Evolutionary conservation across 2,888 invertebrate genomes (phyloP).

Genomic region (Copidosoma aretas): DNA sequence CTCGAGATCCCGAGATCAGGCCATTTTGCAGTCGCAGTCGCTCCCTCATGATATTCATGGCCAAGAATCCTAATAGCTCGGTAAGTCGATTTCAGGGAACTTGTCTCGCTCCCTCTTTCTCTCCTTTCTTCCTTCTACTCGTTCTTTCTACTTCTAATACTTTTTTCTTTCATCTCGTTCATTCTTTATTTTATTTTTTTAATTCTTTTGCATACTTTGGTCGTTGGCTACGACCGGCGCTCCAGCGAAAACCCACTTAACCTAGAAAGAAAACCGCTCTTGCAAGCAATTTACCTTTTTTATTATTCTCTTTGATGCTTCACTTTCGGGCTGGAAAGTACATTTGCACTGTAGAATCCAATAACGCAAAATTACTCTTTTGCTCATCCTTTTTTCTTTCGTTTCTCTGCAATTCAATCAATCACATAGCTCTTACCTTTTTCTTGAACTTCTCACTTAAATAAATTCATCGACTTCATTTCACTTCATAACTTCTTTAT

Average conservation of each 20-base stretch:
- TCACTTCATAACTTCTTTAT: no score
- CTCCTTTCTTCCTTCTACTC: neutral
- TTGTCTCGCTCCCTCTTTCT: conserved; percentile 19
- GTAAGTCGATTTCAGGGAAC: conserved; percentile 48
- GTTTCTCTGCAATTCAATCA: conserved; percentile 17
- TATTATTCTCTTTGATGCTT: neutral
- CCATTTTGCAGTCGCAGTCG: conserved; percentile 61
- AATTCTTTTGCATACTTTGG: conserved; percentile 32
- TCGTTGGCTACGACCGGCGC: conserved; percentile 14
- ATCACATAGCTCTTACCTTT: no score
- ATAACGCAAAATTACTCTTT: no score
- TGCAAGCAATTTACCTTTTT: neutral
- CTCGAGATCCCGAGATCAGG: conserved; percentile 61
- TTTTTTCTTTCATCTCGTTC: conserved; percentile 2
- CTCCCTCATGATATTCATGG: conserved; percentile 60
- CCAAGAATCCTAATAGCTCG: conserved; percentile 60
- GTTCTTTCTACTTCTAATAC: conserved; percentile 1
- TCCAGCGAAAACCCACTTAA: conserved; percentile 34
- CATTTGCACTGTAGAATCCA: conserved; percentile 14
- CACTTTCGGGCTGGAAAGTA: conserved; percentile 12
- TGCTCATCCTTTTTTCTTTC: no score
- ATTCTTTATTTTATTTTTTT: neutral
- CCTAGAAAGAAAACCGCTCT: conserved; percentile 33
- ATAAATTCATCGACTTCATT: no score
- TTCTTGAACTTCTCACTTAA: no score